phyloP scores from a whole-genome alignment of 2,888 invertebrate species.

The Lampropteryx suffumata region DNA sequence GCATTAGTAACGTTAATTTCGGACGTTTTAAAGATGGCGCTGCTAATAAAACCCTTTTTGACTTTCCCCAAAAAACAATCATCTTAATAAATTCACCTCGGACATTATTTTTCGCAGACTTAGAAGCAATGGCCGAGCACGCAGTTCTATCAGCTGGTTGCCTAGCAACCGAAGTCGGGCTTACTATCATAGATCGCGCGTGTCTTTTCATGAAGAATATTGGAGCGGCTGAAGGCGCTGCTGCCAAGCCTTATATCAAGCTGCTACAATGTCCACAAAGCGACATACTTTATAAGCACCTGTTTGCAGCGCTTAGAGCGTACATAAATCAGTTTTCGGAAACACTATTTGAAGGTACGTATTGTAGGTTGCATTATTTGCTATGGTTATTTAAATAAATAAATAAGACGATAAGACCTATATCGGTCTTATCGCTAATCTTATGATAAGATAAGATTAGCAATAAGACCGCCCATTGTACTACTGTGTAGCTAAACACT shows the following conservation, averaged over 20 bases:
- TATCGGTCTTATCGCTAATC: no score
- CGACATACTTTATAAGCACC: constrained; percentile 93
- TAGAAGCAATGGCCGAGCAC: constrained; percentile 73
- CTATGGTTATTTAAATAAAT: no score
- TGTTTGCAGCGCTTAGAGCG: constrained; percentile 95
- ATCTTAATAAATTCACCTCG: no score
- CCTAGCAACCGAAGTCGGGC: constrained; percentile 94
- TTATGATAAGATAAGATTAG: no score
- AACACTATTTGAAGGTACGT: constrained; percentile 92
- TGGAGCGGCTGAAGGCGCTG: constrained; percentile 89
- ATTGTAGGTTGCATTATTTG: constrained; percentile 15
- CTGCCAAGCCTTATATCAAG: constrained; percentile 93
- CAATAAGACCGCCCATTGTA: no score
- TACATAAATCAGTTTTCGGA: constrained; percentile 95
- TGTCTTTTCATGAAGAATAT: constrained; percentile 93
- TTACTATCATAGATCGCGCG: constrained; percentile 93
- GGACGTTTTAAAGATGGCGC: no score
- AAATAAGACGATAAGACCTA: no score
- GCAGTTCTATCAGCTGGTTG: constrained; percentile 71
- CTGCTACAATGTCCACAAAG: constrained; percentile 95
- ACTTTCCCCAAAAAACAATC: no score
- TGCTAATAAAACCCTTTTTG: no score
- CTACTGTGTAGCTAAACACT: no score
- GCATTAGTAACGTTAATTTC: no score
- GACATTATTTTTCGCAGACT: constrained; percentile 44